Conservation (phyloP, 2,888 invertebrate species). For the Andrena praecox region DNA sequence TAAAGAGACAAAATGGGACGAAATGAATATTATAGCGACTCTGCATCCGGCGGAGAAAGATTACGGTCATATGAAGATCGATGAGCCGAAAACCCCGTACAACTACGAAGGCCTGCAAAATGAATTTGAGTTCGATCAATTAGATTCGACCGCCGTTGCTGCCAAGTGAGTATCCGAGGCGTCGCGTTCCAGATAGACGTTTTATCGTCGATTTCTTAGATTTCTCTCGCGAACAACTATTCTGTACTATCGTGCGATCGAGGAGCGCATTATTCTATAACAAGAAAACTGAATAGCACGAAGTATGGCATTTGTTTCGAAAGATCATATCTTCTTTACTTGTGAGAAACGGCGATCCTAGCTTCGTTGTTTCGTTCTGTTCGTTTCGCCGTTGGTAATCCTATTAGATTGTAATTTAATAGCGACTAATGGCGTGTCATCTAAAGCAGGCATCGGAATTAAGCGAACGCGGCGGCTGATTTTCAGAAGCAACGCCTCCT, state of each 20-base stretch:
- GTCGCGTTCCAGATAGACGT: neutral
- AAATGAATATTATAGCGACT: slow-evolving; percentile 99
- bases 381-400: too few species aligned
- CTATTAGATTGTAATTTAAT: too few species aligned
- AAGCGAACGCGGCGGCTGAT: too few species aligned
- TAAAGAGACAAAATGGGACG: slow-evolving; percentile 95
- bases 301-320: too few species aligned
- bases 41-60: slow-evolving; percentile 99
- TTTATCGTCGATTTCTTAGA: neutral
- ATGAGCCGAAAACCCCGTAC: slow-evolving; percentile 99
- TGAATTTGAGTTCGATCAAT: slow-evolving; percentile 88
- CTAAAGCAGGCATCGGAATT: too few species aligned
- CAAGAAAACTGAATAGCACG: neutral
- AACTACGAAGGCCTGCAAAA: slow-evolving; percentile 87
- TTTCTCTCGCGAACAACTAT: neutral
- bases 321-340: too few species aligned
- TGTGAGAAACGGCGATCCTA: too few species aligned
- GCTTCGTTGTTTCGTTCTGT: too few species aligned
- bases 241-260: neutral
- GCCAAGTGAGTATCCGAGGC: slow-evolving; percentile 88
- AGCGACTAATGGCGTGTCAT: too few species aligned
- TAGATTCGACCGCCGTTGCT: slow-evolving; percentile 90
- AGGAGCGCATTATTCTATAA: neutral
- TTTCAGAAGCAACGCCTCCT: too few species aligned
- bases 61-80: slow-evolving; percentile 99